Conservation (phyloP, 2,888 invertebrate species). For the Habroteleia sp. region DNA sequence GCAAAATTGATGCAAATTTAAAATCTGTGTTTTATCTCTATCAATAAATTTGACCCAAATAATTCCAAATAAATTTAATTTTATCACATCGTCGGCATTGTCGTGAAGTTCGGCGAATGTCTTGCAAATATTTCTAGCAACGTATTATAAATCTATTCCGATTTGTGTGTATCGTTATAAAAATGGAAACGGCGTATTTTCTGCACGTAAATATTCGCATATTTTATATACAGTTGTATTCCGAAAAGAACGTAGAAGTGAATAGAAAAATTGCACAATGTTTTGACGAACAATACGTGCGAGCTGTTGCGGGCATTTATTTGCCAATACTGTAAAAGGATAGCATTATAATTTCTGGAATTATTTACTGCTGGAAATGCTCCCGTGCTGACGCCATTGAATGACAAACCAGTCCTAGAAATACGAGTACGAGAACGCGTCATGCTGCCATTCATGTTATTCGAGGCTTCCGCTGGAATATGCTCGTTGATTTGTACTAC, state of each 20-base stretch:
- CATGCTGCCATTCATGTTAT: constrained; percentile 27
- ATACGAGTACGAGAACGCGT: constrained; percentile 9
- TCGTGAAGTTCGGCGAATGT: too few species aligned
- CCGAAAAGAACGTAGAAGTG: background rate
- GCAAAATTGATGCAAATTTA: too few species aligned
- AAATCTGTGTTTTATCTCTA: too few species aligned
- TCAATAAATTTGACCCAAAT: too few species aligned
- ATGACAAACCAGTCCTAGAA: constrained; percentile 12
- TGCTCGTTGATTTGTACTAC: constrained; percentile 19
- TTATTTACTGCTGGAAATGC: constrained; percentile 23
- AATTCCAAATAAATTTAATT: too few species aligned
- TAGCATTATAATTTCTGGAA: constrained; percentile 21
- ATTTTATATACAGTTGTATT: too few species aligned
- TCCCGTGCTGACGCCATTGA: constrained; percentile 8
- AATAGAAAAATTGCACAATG: background rate
- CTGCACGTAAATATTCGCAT: too few species aligned
- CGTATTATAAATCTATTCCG: too few species aligned
- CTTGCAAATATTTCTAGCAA: too few species aligned
- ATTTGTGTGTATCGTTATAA: too few species aligned
- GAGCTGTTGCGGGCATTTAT: background rate
- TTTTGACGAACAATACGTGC: background rate
- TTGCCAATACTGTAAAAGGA: constrained; percentile 5
- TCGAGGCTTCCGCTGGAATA: constrained; percentile 17
- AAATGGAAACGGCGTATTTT: too few species aligned
- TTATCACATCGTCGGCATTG: too few species aligned